Conservation (phyloP, 1,140 invertebrate genomes). For the Drosophila kanapiae region DNA sequence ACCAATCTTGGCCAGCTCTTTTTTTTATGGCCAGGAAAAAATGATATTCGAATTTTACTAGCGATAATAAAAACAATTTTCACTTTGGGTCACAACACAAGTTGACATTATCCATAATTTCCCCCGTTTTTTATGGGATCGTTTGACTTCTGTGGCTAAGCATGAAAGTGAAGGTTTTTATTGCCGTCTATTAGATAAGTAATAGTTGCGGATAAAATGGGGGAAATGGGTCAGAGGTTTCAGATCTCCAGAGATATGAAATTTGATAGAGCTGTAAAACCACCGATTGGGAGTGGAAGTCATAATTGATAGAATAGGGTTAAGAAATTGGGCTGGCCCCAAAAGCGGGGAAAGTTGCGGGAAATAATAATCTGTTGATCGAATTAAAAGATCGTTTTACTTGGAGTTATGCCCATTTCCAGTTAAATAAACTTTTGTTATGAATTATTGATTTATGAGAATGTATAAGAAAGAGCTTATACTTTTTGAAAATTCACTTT, state of each 20-base stretch:
- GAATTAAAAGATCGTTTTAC: background rate
- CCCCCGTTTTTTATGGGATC: conserved; percentile 22
- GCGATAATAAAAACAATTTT: conserved; percentile 50
- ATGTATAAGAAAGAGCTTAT: background rate
- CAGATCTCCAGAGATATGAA: conserved; percentile 37
- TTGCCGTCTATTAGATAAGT: conserved; percentile 50
- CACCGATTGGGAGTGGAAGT: conserved; percentile 15
- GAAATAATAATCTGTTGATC: background rate
- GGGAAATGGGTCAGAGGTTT: conserved; percentile 40
- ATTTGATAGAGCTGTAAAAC: conserved; percentile 49
- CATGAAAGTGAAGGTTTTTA: conserved; percentile 35
- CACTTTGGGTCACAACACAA: conserved; percentile 44
- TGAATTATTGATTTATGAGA: too few species aligned
- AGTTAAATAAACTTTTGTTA: too few species aligned
- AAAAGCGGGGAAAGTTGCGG: conserved; percentile 20
- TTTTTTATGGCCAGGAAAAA: conserved; percentile 36
- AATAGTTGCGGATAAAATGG: conserved; percentile 42
- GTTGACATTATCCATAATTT: conserved; percentile 44
- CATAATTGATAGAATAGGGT: conserved; percentile 32
- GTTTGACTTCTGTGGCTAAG: conserved; percentile 43
- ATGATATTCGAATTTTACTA: conserved; percentile 45
- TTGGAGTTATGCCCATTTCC: background rate
- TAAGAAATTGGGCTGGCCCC: background rate
- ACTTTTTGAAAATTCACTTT: background rate
- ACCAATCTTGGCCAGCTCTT: conserved; percentile 34